Evolutionary conservation across 2,797 vertebrate species (phyloP), one percentile per base, ranked within the genome.

Genomic region (Sorex maritimensis): DNA sequence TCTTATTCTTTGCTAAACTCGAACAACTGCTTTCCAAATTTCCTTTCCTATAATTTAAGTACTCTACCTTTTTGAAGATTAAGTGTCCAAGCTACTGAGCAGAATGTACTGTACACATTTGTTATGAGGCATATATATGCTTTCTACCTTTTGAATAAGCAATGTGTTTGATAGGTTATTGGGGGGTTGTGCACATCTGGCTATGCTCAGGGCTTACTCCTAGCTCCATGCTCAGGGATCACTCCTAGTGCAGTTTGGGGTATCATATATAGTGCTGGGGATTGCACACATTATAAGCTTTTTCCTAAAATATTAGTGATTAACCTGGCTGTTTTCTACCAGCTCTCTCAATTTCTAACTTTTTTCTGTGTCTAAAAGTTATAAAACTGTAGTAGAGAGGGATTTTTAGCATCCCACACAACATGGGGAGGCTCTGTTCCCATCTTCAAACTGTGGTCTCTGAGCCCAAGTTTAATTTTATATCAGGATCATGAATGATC

Each of bases 51-150:
- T 68, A 46, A 38, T 52, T 2, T 46, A 80, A 94, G n/a, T n/a
- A 28, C 58, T 19, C 21, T 77, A 52, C 46, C 67, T 81, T 86
- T 91, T 68, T 90, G 72, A 87, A 92, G 84, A 75, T 2, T 8
- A 19, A 19, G 13, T 55, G 52, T 55, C 17, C 73, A 86, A 81
- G 46, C 38, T 63, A 38, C 6, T 46, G 55, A 86, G 69, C 89
- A 91, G 74, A 83, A 61, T 82, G 88, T 81, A 41, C 85, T 78
- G 7, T 72, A 71, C 3, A 1, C 63, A 65, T 90, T 94, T 90
- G 55, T 88, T 81, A 28, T 12, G 71, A 82, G 8, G 44, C 0
- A 55, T 55, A 55, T 55, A 55, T 65, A 28, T 80, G 30, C 2
- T 82, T 68, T 85, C 63, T 93, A 15, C 23, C 30, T 68, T 84